Conservation (phyloP, 2,888 invertebrate species). For the Clitarchus hookeri region DNA sequence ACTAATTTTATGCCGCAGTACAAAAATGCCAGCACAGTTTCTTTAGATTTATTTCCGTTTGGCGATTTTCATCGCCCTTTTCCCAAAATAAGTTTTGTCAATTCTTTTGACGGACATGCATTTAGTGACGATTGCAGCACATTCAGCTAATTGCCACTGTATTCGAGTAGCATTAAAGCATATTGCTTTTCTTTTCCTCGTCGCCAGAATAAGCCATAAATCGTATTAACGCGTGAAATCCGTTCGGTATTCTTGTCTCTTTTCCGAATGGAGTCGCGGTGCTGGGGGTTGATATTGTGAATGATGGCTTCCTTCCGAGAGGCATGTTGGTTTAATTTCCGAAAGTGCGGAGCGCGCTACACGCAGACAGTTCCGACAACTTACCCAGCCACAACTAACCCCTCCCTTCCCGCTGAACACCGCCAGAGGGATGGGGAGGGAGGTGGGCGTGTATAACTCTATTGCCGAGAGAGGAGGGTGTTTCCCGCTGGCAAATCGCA, state of each 20-base stretch:
- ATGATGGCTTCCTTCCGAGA: not conserved
- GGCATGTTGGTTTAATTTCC: not conserved
- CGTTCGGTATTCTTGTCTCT: not conserved
- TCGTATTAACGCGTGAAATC: not conserved
- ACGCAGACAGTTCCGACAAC: not conserved
- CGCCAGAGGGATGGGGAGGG: not conserved
- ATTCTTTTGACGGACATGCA: too few relatives aligned
- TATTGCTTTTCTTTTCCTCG: not conserved
- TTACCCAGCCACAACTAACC: not conserved
- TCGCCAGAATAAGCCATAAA: not conserved
- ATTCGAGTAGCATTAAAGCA: not conserved
- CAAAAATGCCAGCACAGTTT: too few relatives aligned
- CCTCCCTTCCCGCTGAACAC: not conserved
- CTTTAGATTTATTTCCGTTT: too few relatives aligned
- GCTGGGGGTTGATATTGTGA: not conserved
- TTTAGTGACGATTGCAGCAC: too few relatives aligned
- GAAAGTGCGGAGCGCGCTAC: slow-evolving; percentile 8
- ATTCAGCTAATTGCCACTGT: too few relatives aligned
- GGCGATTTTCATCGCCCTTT: too few relatives aligned
- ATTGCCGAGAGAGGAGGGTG: not conserved
- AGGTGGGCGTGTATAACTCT: not conserved
- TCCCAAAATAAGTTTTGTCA: too few relatives aligned
- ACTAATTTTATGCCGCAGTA: too few relatives aligned
- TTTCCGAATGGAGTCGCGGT: too few relatives aligned
- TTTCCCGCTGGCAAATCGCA: not conserved